Evolutionary conservation across 2,888 invertebrate genomes (phyloP), one percentile per base, ranked within the genome.

Genomic region (Metopia argyrocephala): DNA sequence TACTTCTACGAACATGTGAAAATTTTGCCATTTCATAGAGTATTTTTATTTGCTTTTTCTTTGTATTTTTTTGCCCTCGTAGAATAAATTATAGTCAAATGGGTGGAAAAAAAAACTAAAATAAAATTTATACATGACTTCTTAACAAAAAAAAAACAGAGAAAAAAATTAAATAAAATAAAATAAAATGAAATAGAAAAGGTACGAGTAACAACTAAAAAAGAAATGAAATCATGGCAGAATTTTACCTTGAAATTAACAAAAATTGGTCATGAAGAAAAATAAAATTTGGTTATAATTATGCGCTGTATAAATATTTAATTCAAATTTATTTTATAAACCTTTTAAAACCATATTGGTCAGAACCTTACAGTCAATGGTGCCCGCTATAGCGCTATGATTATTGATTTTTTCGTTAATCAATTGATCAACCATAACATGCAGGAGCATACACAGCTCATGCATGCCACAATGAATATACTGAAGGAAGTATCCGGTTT

Each of bases 201-300:
- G 38, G 9, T 38, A n/a, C n/a, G n/a, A n/a, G n/a, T n/a, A n/a
- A n/a, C n/a, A n/a, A n/a, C n/a, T n/a, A 15, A 5, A 20, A 52
- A 2, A 59, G 46, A 45, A 68, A 31, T 48, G 21, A 20, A 54
- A 15, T 31, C 52, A 28, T 20, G 28, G 7, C 12, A 54, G 18
- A 28, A 71, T 46, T 66, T 73, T 61, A 71, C 71, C 71, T 61
- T 78, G 71, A 71, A 59, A 65, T 59, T 31, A 69, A 76, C n/a
- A 56, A 59, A n/a, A 76, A 70, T 56, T 70, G 45, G 21, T 23
- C 27, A 64, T 59, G 56, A 28, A 61, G n/a, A 54, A 46, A 48
- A 48, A 46, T n/a, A n/a, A n/a, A n/a, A n/a, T n/a, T n/a, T n/a
- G n/a, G n/a, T n/a, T n/a, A n/a, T n/a, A n/a, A n/a, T n/a, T n/a